Conservation (phyloP, 2,888 invertebrate species). For the Drosophila macrospina region DNA sequence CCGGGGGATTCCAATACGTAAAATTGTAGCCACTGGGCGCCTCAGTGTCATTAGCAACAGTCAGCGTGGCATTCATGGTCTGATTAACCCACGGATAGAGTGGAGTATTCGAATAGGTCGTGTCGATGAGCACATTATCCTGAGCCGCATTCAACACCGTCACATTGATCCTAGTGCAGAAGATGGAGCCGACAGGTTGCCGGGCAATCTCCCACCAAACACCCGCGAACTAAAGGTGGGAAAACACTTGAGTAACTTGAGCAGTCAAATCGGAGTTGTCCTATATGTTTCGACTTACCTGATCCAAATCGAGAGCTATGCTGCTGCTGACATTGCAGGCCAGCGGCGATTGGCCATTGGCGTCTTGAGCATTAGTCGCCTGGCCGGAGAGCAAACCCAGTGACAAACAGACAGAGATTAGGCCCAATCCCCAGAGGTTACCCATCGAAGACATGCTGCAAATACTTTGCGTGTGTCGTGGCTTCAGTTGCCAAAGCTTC, state of each 20-base stretch:
- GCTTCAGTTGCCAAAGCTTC: conserved; percentile 31
- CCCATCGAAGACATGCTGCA: conserved; percentile 31
- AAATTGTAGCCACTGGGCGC: conserved; percentile 60
- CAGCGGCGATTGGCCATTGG: not conserved
- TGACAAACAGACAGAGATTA: conserved; percentile 26
- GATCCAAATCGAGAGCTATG: conserved; percentile 47
- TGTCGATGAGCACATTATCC: conserved; percentile 49
- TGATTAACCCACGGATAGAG: conserved; percentile 67
- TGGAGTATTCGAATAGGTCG: conserved; percentile 63
- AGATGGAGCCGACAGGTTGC: conserved; percentile 52
- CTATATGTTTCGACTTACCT: conserved; percentile 30
- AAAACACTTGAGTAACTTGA: not conserved
- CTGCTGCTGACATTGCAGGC: conserved; percentile 42
- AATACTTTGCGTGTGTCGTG: conserved; percentile 41
- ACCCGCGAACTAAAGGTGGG: conserved; percentile 56
- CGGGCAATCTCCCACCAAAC: conserved; percentile 76
- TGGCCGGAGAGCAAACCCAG: conserved; percentile 31
- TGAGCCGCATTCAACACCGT: conserved; percentile 27
- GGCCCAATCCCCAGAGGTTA: not conserved
- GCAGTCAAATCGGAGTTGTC: not conserved
- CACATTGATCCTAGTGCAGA: conserved; percentile 64
- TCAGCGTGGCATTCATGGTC: conserved; percentile 58
- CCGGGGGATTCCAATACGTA: conserved; percentile 62
- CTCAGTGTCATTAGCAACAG: conserved; percentile 10
- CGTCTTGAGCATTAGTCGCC: conserved; percentile 28